Conservation (phyloP, 2,797 vertebrate species). For the Buphagus erythrorhynchus region DNA sequence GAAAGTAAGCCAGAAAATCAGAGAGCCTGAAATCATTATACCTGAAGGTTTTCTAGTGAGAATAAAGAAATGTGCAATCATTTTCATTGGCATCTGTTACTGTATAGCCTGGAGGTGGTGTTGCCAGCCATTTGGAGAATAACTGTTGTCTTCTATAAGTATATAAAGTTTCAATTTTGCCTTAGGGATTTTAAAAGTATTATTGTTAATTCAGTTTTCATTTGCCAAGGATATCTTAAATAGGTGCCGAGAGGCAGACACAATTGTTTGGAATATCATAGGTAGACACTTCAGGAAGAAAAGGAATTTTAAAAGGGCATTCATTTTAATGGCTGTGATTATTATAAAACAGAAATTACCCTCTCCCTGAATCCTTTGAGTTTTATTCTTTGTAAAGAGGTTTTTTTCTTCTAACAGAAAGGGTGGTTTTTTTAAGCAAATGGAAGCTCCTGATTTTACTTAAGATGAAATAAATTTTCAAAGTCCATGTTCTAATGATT, state of each 20-base stretch:
- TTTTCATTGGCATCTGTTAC: neutral
- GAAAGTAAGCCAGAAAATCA: neutral
- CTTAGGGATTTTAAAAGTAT: neutral
- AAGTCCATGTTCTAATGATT: neutral
- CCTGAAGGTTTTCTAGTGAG: neutral
- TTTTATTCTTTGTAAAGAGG: neutral
- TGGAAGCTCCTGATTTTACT: neutral
- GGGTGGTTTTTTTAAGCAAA: neutral
- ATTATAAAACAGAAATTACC: neutral
- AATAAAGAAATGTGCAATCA: neutral
- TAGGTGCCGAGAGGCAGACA: constrained; percentile 7
- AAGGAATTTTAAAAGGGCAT: neutral
- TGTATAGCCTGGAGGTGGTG: neutral
- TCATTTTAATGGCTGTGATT: constrained; percentile 14
- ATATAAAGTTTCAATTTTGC: neutral
- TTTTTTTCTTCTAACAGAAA: neutral
- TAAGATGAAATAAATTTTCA: neutral
- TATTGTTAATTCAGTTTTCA: constrained; percentile 33
- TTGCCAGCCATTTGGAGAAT: neutral
- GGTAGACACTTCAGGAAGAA: neutral
- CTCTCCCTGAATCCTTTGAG: neutral
- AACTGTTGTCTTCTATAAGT: neutral
- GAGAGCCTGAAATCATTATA: neutral
- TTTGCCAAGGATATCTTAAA: constrained; percentile 9
- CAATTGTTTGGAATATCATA: neutral